Conservation (phyloP, 2,888 invertebrate species). For the Ellobium chinense region DNA sequence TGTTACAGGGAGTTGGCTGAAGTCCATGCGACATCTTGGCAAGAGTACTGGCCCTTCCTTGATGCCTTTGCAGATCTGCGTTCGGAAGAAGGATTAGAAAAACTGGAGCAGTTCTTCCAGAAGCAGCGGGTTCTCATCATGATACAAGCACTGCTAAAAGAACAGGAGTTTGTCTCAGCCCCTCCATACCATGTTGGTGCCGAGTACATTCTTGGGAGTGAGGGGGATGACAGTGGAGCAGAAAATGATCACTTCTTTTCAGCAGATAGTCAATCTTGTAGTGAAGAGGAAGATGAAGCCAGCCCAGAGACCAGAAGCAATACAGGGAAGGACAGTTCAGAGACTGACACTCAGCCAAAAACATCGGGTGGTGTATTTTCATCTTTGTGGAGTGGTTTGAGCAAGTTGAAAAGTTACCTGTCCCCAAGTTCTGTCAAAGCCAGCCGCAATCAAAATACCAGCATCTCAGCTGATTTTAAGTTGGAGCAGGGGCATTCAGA, state of each 20-base stretch:
- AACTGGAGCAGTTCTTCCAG: slow-evolving; percentile 88
- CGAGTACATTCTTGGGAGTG: slow-evolving; percentile 13
- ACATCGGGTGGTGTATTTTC: background rate
- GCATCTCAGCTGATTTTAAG: background rate
- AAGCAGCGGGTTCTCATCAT: slow-evolving; percentile 51
- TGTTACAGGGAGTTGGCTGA: slow-evolving; percentile 72
- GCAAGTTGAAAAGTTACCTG: background rate
- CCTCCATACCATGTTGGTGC: slow-evolving; percentile 7
- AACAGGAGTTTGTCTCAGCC: slow-evolving; percentile 1
- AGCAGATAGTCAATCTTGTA: background rate
- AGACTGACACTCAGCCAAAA: background rate
- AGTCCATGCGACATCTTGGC: slow-evolving; percentile 83
- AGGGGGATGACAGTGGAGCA: background rate
- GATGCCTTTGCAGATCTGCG: slow-evolving; percentile 89
- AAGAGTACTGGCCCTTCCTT: slow-evolving; percentile 95
- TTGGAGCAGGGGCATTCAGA: background rate
- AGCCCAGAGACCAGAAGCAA: background rate
- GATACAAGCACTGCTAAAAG: slow-evolving; percentile 5
- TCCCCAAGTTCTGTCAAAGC: slow-evolving; percentile 12
- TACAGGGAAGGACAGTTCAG: background rate
- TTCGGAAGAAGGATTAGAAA: slow-evolving; percentile 85
- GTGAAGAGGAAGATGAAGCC: background rate
- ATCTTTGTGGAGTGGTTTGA: slow-evolving; percentile 21
- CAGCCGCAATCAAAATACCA: background rate
- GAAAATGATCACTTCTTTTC: slow-evolving; percentile 34